Evolutionary conservation across 2,797 vertebrate genomes (phyloP).

Genomic region (Crocodylus rhombifer): DNA sequence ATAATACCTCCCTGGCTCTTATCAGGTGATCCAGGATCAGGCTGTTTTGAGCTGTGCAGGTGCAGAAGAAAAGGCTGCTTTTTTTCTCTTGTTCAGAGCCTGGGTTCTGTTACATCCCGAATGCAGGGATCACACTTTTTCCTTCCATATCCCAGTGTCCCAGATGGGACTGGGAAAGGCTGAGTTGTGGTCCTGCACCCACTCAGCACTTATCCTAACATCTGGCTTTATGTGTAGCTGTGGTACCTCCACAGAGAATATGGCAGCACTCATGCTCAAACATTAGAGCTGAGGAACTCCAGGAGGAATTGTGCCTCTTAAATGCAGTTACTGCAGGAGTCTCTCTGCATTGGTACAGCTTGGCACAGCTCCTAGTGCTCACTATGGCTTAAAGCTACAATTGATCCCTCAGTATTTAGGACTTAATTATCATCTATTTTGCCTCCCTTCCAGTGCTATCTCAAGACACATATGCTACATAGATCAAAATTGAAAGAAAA

Average conservation of each 20-base stretch:
- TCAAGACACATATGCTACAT: background rate
- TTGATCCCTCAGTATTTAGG: background rate
- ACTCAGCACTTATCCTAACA: background rate
- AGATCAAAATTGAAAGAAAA: slow-evolving; percentile 5
- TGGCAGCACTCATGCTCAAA: background rate
- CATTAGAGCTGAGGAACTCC: background rate
- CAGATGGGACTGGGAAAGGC: background rate
- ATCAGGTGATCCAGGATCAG: background rate
- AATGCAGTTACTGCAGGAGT: background rate
- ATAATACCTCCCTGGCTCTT: background rate
- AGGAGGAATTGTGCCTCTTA: background rate
- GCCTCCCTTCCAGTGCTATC: background rate
- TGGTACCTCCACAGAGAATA: background rate
- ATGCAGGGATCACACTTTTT: background rate
- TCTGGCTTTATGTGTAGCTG: background rate
- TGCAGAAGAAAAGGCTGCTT: background rate
- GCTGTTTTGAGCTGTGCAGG: background rate
- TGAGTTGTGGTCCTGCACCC: background rate
- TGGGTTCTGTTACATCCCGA: background rate
- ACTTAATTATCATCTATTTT: background rate
- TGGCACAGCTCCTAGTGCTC: background rate
- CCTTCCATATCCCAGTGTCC: background rate
- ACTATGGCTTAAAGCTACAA: background rate
- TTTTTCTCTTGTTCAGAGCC: background rate
- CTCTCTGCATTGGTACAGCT: background rate